Conservation (phyloP, 2,888 invertebrate species). For the Trachelus troglodyta region DNA sequence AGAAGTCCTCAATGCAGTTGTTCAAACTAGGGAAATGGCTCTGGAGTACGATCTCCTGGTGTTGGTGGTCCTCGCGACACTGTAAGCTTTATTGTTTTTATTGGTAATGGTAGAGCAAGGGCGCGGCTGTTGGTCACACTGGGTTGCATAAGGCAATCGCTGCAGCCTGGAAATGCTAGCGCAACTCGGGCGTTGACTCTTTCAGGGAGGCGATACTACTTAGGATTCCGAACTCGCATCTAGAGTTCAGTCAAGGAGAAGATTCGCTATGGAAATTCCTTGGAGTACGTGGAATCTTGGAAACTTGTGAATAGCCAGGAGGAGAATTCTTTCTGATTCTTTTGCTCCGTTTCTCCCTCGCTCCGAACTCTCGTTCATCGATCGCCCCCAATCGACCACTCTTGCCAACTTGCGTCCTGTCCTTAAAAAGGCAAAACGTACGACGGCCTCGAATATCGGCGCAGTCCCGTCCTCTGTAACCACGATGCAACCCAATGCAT, state of each 20-base stretch:
- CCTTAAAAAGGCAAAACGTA: constrained; percentile 35
- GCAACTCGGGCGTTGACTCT: constrained; percentile 54
- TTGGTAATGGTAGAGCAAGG: constrained; percentile 32
- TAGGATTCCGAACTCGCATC: background rate
- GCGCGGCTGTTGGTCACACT: constrained; percentile 47
- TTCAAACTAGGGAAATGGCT: background rate
- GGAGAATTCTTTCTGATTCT: background rate
- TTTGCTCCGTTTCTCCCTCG: no score
- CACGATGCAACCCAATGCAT: background rate
- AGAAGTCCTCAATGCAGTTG: background rate
- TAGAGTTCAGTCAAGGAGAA: background rate
- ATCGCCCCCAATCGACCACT: constrained; percentile 63
- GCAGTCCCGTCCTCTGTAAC: background rate
- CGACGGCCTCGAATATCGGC: background rate
- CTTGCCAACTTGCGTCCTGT: constrained; percentile 50
- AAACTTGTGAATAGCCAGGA: background rate
- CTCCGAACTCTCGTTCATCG: constrained; percentile 58
- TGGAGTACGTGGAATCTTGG: background rate
- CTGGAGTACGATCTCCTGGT: background rate
- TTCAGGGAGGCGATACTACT: background rate
- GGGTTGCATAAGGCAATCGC: constrained; percentile 59
- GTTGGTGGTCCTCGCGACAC: background rate
- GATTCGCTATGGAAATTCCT: background rate
- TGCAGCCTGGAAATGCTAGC: background rate
- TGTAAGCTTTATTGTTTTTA: background rate